Percentiles rank a stretch among this genome's conserved stretches.
phyloP scores from a whole-genome alignment of 2,888 invertebrate species.

The Pycnomerus fuliginosus region DNA sequence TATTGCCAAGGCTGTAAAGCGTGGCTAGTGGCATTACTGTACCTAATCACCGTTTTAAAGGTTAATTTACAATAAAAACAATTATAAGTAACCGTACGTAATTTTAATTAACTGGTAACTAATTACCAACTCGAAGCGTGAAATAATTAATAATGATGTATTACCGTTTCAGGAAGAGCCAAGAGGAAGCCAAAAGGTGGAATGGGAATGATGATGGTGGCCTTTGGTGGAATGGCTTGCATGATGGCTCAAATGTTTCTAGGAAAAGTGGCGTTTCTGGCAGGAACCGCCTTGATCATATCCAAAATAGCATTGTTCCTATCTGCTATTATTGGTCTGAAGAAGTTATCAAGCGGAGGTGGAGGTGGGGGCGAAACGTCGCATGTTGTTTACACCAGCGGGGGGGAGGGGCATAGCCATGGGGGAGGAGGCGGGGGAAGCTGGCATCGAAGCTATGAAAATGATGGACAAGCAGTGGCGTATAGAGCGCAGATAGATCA shows the following conservation, averaged over 20 bases:
- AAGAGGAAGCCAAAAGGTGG: conserved; percentile 44
- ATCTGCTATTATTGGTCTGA: conserved; percentile 63
- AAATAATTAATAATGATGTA: too few relatives aligned
- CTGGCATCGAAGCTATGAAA: conserved; percentile 50
- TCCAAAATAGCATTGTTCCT: conserved; percentile 66
- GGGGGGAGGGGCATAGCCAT: conserved; percentile 33
- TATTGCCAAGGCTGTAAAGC: too few relatives aligned
- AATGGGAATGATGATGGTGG: conserved; percentile 60
- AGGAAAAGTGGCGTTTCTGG: conserved; percentile 67
- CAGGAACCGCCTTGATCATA: conserved; percentile 66
- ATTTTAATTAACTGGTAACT: too few relatives aligned
- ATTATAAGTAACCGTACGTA: too few relatives aligned
- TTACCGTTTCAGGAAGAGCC: conserved; percentile 33
- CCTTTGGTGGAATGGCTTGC: conserved; percentile 62
- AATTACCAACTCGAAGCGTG: too few relatives aligned
- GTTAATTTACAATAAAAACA: too few relatives aligned
- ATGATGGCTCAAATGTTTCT: conserved; percentile 67
- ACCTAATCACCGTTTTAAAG: too few relatives aligned
- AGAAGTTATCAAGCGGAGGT: conserved; percentile 58
- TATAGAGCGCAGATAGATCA: conserved; percentile 30
- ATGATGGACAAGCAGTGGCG: conserved; percentile 30
- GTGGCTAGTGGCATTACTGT: too few relatives aligned
- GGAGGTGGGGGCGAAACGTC: conserved; percentile 53
- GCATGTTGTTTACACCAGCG: conserved; percentile 58
- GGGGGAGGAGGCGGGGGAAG: conserved; percentile 43